A percentile compares a stretch with the other conserved stretches of the same genome.
Evolutionary conservation across 2,113 vertebrate species (phyloP).

Genomic region (Mus musculus): GRCm39 chr8:48995001-48995500

Average conservation of each 20-base stretch:
- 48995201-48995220: neutral
- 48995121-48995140: neutral
- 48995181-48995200: neutral
- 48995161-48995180: fast-evolving
- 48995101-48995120: neutral
- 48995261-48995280: neutral
- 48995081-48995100: slow-evolving; percentile 43
- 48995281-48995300: neutral
- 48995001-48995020: slow-evolving; percentile 45
- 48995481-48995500: neutral
- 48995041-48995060: slow-evolving; percentile 16
- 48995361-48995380: neutral
- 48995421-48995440: neutral
- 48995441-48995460: slow-evolving; percentile 12
- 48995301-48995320: neutral
- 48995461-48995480: neutral
- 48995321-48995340: neutral
- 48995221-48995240: neutral
- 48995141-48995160: neutral
- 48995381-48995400: slow-evolving; percentile 47
- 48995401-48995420: neutral
- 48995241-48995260: neutral
- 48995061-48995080: slow-evolving; percentile 62
- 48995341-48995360: neutral
- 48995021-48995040: slow-evolving; percentile 39